Percentiles rank a stretch among this genome's conserved stretches.
phyloP scores from a whole-genome alignment of 2,113 vertebrate genomes.

The Ptilonorhynchus violaceus region DNA sequence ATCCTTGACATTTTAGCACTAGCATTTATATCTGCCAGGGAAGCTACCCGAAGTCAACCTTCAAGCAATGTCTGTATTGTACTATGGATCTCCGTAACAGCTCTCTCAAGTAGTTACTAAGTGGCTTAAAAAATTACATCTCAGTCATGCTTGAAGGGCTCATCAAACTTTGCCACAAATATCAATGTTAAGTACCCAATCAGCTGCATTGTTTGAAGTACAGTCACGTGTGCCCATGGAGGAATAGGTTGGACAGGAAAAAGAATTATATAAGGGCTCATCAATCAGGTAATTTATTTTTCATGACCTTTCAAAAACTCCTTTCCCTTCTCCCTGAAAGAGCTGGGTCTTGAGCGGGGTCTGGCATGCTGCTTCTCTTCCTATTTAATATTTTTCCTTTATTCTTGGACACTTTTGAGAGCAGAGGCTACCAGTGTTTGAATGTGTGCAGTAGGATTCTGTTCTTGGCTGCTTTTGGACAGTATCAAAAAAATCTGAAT shows the following conservation, averaged over 20 bases:
- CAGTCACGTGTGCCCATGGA: not conserved
- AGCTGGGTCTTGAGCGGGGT: not conserved
- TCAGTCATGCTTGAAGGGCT: conserved; percentile 44
- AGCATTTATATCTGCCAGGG: conserved; percentile 52
- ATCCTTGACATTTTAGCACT: conserved; percentile 72
- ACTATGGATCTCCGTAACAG: conserved; percentile 31
- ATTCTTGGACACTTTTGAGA: not conserved
- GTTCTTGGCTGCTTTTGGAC: not conserved
- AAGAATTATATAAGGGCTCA: not conserved
- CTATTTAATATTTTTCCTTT: not conserved
- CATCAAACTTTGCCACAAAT: conserved; percentile 60
- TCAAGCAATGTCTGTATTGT: conserved; percentile 60
- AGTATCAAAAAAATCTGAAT: not conserved
- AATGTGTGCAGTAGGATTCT: not conserved
- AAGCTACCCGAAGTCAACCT: conserved; percentile 57
- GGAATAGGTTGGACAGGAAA: conserved; percentile 47
- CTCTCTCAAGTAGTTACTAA: conserved; percentile 60
- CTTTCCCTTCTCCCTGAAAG: not conserved
- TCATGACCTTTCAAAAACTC: conserved; percentile 35
- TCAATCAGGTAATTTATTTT: not conserved
- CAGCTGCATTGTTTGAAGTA: conserved; percentile 49
- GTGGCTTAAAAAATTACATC: conserved; percentile 64
- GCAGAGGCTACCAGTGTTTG: not conserved
- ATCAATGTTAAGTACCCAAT: conserved; percentile 63
- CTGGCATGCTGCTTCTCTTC: not conserved